Percentiles rank a stretch among this genome's conserved stretches.
phyloP scores from a whole-genome alignment of 2,888 invertebrate genomes.

The Drosophila subsilvestris region DNA sequence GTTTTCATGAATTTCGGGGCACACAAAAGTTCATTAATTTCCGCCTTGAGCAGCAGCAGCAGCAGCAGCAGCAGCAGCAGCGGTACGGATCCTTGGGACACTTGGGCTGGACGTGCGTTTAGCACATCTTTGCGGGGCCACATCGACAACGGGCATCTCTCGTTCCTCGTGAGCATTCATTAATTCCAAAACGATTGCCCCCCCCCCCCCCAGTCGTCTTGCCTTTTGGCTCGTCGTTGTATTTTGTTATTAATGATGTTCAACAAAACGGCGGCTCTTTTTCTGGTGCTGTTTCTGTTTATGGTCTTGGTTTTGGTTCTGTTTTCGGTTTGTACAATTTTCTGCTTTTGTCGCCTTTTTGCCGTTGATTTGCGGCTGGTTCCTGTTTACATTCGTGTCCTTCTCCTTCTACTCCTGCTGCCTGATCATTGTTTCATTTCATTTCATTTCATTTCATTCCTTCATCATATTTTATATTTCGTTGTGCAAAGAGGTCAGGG shows the following conservation, averaged over 20 bases:
- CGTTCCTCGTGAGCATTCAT: constrained; percentile 64
- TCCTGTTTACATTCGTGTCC: constrained; percentile 47
- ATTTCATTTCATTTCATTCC: constrained; percentile 8
- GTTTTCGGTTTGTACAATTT: constrained; percentile 52
- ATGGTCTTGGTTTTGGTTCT: constrained; percentile 44
- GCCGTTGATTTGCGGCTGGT: constrained; percentile 67
- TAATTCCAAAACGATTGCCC: constrained; percentile 50
- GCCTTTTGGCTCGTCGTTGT: constrained; percentile 62
- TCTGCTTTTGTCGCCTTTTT: constrained; percentile 61
- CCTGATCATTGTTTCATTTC: constrained; percentile 40
- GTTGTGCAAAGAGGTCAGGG: constrained; percentile 1
- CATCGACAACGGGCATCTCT: not conserved
- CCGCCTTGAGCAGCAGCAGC: constrained; percentile 51
- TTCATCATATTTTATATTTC: constrained; percentile 50
- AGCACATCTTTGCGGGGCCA: constrained; percentile 70
- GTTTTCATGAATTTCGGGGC: constrained; percentile 41
- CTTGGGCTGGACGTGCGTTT: constrained; percentile 74
- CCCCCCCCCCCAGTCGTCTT: constrained; percentile 27
- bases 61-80: no score
- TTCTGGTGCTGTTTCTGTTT: constrained; percentile 14
- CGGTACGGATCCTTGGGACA: constrained; percentile 37
- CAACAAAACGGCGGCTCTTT: constrained; percentile 75
- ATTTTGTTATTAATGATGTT: constrained; percentile 83
- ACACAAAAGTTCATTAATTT: constrained; percentile 80
- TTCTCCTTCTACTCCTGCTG: constrained; percentile 31